A percentile compares a stretch with the other conserved stretches of the same genome.
These are phyloP conservation scores for Drosophila tanythrix DNA, from an alignment of 2,888 invertebrate genomes.

Conservation along the genomic window DNA sequence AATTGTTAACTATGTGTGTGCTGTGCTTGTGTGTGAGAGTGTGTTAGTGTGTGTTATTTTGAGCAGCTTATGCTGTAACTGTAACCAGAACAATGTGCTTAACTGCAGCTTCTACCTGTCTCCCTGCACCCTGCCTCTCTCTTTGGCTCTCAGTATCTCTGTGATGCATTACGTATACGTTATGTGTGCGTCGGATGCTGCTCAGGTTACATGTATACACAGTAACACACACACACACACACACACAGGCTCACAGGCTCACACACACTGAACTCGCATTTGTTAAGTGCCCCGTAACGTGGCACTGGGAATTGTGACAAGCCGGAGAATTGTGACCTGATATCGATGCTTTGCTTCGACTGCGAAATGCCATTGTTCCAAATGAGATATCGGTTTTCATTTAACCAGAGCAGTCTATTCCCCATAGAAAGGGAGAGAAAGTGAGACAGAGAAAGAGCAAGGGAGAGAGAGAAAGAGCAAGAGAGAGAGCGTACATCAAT, in stretches of 20 bases:
- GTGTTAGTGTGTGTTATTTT: neutral
- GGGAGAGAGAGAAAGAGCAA: neutral
- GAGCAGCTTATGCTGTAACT: neutral
- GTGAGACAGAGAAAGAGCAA: neutral
- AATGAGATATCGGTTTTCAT: conserved; percentile 37
- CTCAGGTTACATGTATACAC: conserved; percentile 34
- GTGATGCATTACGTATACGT: conserved; percentile 49
- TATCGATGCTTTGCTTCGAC: conserved; percentile 22
- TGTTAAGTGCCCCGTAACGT: conserved; percentile 11
- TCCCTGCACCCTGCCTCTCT: neutral
- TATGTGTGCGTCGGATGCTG: conserved; percentile 14
- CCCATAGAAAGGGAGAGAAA: neutral
- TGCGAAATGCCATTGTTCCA: conserved; percentile 33
- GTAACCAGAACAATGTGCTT: conserved; percentile 20
- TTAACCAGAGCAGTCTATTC: conserved; percentile 4
- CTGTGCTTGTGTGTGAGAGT: neutral
- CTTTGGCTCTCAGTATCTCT: too few relatives aligned
- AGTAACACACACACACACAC: conserved; percentile 20
- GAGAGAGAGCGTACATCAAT: neutral
- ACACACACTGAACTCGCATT: conserved; percentile 10
- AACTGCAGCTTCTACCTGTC: neutral
- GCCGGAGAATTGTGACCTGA: conserved; percentile 38
- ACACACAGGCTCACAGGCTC: conserved; percentile 15
- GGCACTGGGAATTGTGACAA: conserved; percentile 13
- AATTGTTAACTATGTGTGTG: neutral